These are phyloP conservation scores for Apogon talboti DNA, from an alignment of 2,797 vertebrate species.

Conservation along the genomic window DNA sequence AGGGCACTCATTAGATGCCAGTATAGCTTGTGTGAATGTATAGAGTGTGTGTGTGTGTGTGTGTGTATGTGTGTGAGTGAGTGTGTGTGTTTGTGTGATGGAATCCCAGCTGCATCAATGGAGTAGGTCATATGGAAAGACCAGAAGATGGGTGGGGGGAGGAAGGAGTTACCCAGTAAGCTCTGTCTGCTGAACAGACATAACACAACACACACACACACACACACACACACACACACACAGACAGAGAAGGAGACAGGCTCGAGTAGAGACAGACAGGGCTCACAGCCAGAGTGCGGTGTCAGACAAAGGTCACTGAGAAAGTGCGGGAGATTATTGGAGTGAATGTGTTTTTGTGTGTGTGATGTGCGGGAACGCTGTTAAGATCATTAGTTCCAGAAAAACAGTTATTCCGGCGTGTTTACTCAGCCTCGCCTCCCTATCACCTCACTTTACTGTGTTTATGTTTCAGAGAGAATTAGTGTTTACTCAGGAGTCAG, in stretches of 20 bases:
- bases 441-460: slow-evolving; percentile 39
- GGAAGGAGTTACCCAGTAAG: slow-evolving; percentile 44
- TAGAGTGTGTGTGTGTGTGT: no score
- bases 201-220: not conserved
- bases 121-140: slow-evolving; percentile 67
- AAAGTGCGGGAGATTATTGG: slow-evolving; percentile 14
- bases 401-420: slow-evolving; percentile 46
- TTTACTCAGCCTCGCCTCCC: slow-evolving; percentile 68
- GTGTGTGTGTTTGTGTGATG: slow-evolving; percentile 32
- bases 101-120: slow-evolving; percentile 60
- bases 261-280: not conserved
- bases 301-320: slow-evolving; percentile 44
- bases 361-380: slow-evolving; percentile 45
- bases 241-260: not conserved
- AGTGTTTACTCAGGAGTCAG: slow-evolving; percentile 67
- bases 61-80: slow-evolving; percentile 21
- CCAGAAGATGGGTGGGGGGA: slow-evolving; percentile 1
- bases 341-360: slow-evolving; percentile 24
- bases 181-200: slow-evolving; percentile 38
- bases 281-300: slow-evolving; percentile 20
- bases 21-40: slow-evolving; percentile 3
- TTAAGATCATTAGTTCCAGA: slow-evolving; percentile 69
- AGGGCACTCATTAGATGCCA: slow-evolving; percentile 1
- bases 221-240: not conserved
- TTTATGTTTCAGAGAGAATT: slow-evolving; percentile 38